These are phyloP conservation scores for Melinaea menophilus DNA, from an alignment of 2,888 invertebrate genomes.

Conservation along the genomic window DNA sequence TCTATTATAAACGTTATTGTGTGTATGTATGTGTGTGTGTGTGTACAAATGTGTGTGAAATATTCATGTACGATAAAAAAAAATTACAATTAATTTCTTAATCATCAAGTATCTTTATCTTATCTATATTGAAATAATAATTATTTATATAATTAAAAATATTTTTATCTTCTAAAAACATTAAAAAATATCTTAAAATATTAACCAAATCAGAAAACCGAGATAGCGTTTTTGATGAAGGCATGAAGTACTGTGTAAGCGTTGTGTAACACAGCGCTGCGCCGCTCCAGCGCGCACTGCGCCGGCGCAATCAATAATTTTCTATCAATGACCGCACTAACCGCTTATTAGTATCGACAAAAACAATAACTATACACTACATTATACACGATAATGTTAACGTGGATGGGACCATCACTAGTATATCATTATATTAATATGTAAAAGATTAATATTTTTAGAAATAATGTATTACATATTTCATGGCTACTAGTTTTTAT, in stretches of 20 bases:
- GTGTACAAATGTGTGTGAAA: too few species aligned
- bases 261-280: constrained; percentile 36
- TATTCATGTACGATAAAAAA: too few species aligned
- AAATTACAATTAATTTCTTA: too few species aligned
- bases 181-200: too few species aligned
- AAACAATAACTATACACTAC: constrained; percentile 71
- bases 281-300: constrained; percentile 37
- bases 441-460: background rate
- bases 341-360: constrained; percentile 68
- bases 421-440: background rate
- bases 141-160: too few species aligned
- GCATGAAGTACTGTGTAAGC: constrained; percentile 22
- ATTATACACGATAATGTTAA: constrained; percentile 42
- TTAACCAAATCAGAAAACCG: too few species aligned
- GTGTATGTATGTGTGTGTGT: too few species aligned
- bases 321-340: constrained; percentile 66
- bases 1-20: too few species aligned
- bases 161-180: too few species aligned
- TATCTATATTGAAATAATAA: too few species aligned
- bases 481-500: too few species aligned
- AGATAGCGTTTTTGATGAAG: background rate
- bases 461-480: background rate
- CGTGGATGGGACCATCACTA: constrained; percentile 42
- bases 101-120: too few species aligned
- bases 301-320: constrained; percentile 65